Conservation (phyloP, 2,113 vertebrate genomes). For the Dryoscopus gambensis region DNA sequence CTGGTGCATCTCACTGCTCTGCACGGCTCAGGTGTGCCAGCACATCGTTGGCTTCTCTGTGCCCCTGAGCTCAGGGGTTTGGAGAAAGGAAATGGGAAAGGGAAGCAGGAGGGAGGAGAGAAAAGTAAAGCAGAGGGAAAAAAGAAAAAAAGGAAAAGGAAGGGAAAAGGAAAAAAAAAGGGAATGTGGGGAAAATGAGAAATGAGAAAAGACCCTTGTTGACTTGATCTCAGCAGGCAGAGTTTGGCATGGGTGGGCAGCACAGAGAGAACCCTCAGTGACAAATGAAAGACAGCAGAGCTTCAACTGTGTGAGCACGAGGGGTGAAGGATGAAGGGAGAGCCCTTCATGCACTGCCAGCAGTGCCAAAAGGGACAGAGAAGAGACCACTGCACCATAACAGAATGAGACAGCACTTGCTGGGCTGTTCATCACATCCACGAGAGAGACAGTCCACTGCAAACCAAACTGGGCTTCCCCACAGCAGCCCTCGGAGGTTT, state of each 20-base stretch:
- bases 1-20: neutral
- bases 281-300: neutral
- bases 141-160: rapidly evolving
- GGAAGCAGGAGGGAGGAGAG: neutral
- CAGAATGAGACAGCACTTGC: rapidly evolving
- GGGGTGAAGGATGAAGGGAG: neutral
- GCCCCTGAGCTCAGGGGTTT: neutral
- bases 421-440: neutral
- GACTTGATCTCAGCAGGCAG: neutral
- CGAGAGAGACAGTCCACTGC: rapidly evolving
- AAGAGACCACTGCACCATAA: neutral
- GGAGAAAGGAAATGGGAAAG: neutral
- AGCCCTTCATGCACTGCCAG: neutral
- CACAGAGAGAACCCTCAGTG: neutral
- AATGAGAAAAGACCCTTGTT: neutral
- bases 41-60: rapidly evolving
- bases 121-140: rapidly evolving
- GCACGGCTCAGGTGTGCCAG: neutral
- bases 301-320: neutral
- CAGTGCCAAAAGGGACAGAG: neutral
- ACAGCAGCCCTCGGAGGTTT: neutral
- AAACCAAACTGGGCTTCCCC: neutral
- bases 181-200: neutral
- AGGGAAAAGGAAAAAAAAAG: rapidly evolving
- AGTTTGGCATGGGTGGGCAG: neutral